phyloP scores from a whole-genome alignment of 2,113 vertebrate genomes.

The Beaufortia kweichowensis region DNA sequence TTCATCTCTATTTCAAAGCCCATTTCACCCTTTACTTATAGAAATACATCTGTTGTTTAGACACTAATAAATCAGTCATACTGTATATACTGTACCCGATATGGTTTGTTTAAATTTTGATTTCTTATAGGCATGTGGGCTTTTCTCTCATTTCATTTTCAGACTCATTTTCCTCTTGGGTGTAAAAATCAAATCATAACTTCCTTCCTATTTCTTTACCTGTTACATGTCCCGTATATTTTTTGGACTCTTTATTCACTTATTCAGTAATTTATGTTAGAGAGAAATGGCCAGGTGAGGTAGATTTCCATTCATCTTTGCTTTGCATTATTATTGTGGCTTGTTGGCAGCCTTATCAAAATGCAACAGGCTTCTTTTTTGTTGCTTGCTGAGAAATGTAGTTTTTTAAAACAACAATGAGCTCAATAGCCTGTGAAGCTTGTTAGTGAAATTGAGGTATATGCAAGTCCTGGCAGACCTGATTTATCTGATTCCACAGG shows the following conservation, averaged over 20 bases:
- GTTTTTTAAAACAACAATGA: neutral
- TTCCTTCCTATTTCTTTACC: neutral
- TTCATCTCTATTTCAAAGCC: no score
- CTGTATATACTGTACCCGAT: no score
- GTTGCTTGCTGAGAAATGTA: neutral
- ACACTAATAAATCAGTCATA: no score
- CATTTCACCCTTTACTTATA: no score
- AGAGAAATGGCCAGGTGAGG: neutral
- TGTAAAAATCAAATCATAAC: neutral
- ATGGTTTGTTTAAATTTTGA: neutral
- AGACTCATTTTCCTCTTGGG: neutral
- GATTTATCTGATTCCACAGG: neutral
- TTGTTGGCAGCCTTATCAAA: neutral
- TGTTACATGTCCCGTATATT: neutral
- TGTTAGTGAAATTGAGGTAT: neutral
- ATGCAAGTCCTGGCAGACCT: neutral
- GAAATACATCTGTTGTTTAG: no score
- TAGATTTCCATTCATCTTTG: neutral
- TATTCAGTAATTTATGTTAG: constrained; percentile 1
- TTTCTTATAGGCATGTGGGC: neutral
- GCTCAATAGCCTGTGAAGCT: neutral
- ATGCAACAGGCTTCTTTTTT: constrained; percentile 1
- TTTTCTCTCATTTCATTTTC: neutral
- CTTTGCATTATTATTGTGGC: neutral
- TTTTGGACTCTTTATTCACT: constrained; percentile 10